Evolutionary conservation across 1,140 invertebrate species (phyloP).

Genomic region (Geopemphigus sp.): DNA sequence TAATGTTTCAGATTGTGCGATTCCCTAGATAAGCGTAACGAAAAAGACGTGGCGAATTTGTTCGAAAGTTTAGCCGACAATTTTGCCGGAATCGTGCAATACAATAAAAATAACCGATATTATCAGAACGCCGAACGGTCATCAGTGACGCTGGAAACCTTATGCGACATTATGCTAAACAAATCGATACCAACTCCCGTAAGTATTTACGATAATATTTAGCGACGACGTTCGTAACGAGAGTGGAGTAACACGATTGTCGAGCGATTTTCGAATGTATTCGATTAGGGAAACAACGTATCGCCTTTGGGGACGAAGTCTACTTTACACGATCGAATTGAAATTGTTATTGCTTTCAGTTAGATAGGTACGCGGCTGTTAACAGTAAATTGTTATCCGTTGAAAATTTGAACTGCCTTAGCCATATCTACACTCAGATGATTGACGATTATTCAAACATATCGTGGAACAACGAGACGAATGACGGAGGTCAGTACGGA

Average conservation of each 20-base stretch:
- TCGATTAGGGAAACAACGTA: no score
- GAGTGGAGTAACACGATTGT: no score
- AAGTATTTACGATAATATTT: not conserved
- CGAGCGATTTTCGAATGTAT: no score
- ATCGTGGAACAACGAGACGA: constrained; percentile 62
- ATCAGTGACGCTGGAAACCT: constrained; percentile 72
- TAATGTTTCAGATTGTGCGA: constrained; percentile 69
- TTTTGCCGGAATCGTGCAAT: constrained; percentile 84
- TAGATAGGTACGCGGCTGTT: constrained; percentile 27
- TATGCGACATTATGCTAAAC: constrained; percentile 75
- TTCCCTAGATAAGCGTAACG: constrained; percentile 63
- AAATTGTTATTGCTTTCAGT: constrained; percentile 6
- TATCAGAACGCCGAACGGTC: constrained; percentile 62
- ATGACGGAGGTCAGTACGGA: not conserved
- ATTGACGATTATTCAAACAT: constrained; percentile 68
- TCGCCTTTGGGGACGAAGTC: no score
- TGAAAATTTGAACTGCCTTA: constrained; percentile 63
- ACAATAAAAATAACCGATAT: constrained; percentile 81
- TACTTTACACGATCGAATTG: no score
- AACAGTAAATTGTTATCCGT: not conserved
- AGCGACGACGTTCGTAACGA: no score
- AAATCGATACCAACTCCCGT: constrained; percentile 47
- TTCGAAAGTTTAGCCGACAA: constrained; percentile 76
- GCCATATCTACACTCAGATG: constrained; percentile 79
- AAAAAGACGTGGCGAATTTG: constrained; percentile 74